Conservation (phyloP, 2,797 vertebrate genomes). For the Pteropus rufus region DNA sequence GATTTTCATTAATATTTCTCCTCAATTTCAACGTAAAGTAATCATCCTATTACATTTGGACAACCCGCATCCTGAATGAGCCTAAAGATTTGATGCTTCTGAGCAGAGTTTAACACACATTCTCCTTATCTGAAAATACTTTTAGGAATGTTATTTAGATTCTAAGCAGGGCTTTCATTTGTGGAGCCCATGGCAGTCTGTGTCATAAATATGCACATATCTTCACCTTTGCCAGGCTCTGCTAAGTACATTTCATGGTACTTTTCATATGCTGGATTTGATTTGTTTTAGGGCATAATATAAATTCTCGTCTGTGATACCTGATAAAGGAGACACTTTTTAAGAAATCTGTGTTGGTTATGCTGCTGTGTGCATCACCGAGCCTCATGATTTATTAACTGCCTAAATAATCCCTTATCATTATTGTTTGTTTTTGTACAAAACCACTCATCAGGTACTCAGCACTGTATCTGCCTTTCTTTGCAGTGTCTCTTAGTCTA, state of each 20-base stretch:
- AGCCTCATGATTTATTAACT: slow-evolving; percentile 78
- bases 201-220: slow-evolving; percentile 80
- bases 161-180: slow-evolving; percentile 81
- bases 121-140: slow-evolving; percentile 79
- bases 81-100: slow-evolving; percentile 73
- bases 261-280: slow-evolving; percentile 73
- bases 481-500: slow-evolving; percentile 64
- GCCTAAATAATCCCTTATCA: slow-evolving; percentile 75
- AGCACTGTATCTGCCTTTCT: slow-evolving; percentile 66
- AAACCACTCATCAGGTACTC: slow-evolving; percentile 57
- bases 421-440: slow-evolving; percentile 74
- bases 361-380: slow-evolving; percentile 34
- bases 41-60: slow-evolving; percentile 67
- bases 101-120: slow-evolving; percentile 74
- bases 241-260: slow-evolving; percentile 77
- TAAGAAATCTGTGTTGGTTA: slow-evolving; percentile 56
- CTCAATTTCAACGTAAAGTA: slow-evolving; percentile 59
- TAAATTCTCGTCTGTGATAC: slow-evolving; percentile 75
- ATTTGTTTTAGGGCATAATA: slow-evolving; percentile 82
- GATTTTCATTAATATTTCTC: slow-evolving; percentile 74
- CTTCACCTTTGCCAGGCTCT: slow-evolving; percentile 67
- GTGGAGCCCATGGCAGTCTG: slow-evolving; percentile 72
- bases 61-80: slow-evolving; percentile 65
- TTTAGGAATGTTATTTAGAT: slow-evolving; percentile 80
- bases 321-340: slow-evolving; percentile 65